Evolutionary conservation across 2,113 vertebrate genomes (phyloP).

Genomic region (Aegotheles bennettii): DNA sequence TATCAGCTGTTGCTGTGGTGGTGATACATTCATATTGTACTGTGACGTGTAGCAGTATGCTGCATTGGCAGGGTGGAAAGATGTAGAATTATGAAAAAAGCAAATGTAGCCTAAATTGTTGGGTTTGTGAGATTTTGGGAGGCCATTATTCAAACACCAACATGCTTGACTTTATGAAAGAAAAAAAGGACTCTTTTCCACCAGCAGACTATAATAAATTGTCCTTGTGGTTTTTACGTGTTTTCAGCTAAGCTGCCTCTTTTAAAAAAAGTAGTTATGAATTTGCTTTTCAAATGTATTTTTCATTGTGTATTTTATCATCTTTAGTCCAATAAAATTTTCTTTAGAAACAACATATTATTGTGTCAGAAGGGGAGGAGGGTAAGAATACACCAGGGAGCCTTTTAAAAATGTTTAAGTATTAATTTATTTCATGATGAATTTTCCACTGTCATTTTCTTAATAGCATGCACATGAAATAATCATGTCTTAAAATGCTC

Average conservation of each 20-base stretch:
- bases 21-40: neutral
- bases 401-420: slow-evolving; percentile 74
- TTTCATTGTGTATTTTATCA: slow-evolving; percentile 63
- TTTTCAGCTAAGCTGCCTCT: slow-evolving; percentile 43
- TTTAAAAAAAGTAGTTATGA: slow-evolving; percentile 49
- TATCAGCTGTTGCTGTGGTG: neutral
- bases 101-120: slow-evolving; percentile 6
- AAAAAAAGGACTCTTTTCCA: neutral
- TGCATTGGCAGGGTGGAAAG: neutral
- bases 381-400: slow-evolving; percentile 64
- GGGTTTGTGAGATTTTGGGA: neutral
- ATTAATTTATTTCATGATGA: slow-evolving; percentile 76
- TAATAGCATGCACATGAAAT: slow-evolving; percentile 77
- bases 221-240: slow-evolving; percentile 1
- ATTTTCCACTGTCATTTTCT: slow-evolving; percentile 73
- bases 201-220: slow-evolving; percentile 50
- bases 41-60: neutral
- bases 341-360: slow-evolving; percentile 60
- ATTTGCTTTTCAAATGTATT: slow-evolving; percentile 64
- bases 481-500: slow-evolving; percentile 75
- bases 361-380: slow-evolving; percentile 55
- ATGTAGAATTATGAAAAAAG: neutral
- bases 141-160: slow-evolving; percentile 55
- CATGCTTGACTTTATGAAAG: neutral
- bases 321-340: slow-evolving; percentile 52